Percentiles rank a stretch among this genome's conserved stretches.
phyloP scores from a whole-genome alignment of 2,888 invertebrate species.

The Drosophila neotestacea region DNA sequence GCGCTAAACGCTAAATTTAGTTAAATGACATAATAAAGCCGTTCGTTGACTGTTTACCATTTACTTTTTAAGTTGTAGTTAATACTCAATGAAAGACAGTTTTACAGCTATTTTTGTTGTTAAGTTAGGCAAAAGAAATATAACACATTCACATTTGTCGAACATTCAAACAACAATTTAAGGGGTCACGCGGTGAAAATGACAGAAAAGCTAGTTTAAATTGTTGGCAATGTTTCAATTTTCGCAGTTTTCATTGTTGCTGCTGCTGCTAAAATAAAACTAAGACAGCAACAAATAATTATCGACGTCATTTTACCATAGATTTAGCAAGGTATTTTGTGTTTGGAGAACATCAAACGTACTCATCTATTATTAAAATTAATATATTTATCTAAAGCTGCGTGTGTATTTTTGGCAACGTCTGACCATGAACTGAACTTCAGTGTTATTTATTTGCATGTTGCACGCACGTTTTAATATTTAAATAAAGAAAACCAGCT shows the following conservation, averaged over 20 bases:
- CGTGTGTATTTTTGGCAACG: conserved; percentile 30
- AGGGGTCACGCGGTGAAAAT: conserved; percentile 77
- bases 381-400: conserved; percentile 11
- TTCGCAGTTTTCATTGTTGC: conserved; percentile 43
- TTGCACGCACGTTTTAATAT: conserved; percentile 41
- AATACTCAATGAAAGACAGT: conserved; percentile 31
- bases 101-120: conserved; percentile 1
- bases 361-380: conserved; percentile 39
- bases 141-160: neutral
- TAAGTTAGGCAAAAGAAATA: neutral
- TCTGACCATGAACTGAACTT: conserved; percentile 8
- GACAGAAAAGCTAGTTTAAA: conserved; percentile 34
- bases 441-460: conserved; percentile 30
- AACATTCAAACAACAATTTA: neutral
- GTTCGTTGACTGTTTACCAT: conserved; percentile 37
- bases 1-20: conserved; percentile 73
- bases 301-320: conserved; percentile 65
- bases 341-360: conserved; percentile 44
- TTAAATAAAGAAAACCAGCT: neutral
- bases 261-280: conserved; percentile 47
- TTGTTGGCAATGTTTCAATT: conserved; percentile 59
- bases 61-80: conserved; percentile 56
- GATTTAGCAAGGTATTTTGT: conserved; percentile 48
- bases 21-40: conserved; percentile 73
- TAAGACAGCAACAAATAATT: conserved; percentile 44